Percentiles rank a stretch among this genome's conserved stretches.
Evolutionary conservation across 2,888 invertebrate species (phyloP).

Genomic region (Cantharis flavilabris): DNA sequence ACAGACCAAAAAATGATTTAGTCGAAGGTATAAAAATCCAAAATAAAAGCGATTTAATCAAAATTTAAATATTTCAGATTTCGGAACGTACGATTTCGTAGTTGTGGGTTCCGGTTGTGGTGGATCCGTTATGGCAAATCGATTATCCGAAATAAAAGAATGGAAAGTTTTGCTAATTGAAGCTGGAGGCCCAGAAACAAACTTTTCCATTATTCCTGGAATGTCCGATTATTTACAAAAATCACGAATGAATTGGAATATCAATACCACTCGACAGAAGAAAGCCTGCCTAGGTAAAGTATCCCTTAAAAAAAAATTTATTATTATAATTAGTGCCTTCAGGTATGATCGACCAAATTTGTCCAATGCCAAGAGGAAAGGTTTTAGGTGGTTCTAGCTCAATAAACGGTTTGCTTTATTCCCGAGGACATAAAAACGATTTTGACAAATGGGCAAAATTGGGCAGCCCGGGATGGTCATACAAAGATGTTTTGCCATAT

Average conservation of each 20-base stretch:
- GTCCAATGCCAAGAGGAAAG: conserved; percentile 33
- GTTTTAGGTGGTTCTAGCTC: conserved; percentile 35
- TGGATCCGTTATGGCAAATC: not conserved
- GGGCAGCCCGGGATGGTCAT: conserved; percentile 55
- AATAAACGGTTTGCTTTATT: conserved; percentile 35
- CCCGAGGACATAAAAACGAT: conserved; percentile 33
- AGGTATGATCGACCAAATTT: conserved; percentile 34
- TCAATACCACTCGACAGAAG: not conserved
- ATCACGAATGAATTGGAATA: not conserved
- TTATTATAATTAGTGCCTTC: not conserved
- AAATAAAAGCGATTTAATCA: not conserved
- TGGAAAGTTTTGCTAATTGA: not conserved
- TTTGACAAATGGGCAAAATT: conserved; percentile 32
- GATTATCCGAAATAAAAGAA: not conserved
- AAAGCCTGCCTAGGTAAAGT: not conserved
- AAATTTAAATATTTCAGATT: conserved; percentile 19
- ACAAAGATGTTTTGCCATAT: conserved; percentile 46
- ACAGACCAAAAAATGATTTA: not conserved
- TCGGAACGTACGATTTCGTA: conserved; percentile 23
- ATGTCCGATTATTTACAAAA: conserved; percentile 6
- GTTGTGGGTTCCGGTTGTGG: conserved; percentile 20
- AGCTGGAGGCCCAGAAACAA: conserved; percentile 9
- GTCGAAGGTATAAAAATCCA: not conserved
- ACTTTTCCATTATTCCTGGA: conserved; percentile 25
- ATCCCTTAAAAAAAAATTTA: not conserved